These are phyloP conservation scores for Leptinotarsa defecta DNA, from an alignment of 1,140 invertebrate species.

Conservation along the genomic window DNA sequence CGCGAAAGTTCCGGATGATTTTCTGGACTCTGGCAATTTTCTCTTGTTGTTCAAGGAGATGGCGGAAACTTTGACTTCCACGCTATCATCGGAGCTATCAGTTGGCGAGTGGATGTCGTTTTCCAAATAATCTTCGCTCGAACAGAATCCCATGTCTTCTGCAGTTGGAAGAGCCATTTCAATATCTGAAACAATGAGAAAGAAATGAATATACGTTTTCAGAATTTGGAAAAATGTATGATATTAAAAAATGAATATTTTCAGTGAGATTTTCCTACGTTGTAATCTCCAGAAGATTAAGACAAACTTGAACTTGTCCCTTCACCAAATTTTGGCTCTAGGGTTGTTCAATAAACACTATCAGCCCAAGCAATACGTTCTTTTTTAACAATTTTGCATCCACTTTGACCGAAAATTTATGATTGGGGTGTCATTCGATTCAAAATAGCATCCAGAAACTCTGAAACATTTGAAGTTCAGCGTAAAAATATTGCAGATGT, in stretches of 20 bases:
- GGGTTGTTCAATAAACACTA: too few relatives aligned
- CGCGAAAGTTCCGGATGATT: conserved; percentile 47
- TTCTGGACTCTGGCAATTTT: conserved; percentile 73
- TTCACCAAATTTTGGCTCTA: too few relatives aligned
- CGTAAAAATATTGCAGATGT: too few relatives aligned
- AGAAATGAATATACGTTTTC: background rate
- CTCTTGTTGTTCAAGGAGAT: conserved; percentile 66
- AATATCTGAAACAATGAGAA: conserved; percentile 35
- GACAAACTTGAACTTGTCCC: too few relatives aligned
- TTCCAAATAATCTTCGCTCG: conserved; percentile 66
- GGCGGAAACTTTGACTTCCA: conserved; percentile 68
- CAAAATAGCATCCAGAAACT: too few relatives aligned
- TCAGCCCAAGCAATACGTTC: too few relatives aligned
- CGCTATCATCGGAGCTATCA: conserved; percentile 75
- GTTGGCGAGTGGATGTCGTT: conserved; percentile 52
- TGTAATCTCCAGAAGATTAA: too few relatives aligned
- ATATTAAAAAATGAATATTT: background rate
- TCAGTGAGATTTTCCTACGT: too few relatives aligned
- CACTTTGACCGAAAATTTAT: too few relatives aligned
- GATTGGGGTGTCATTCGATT: too few relatives aligned
- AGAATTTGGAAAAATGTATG: background rate
- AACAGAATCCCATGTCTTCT: conserved; percentile 71
- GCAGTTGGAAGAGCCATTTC: conserved; percentile 33
- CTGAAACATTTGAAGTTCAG: too few relatives aligned
- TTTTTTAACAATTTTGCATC: too few relatives aligned